Evolutionary conservation across 2,797 vertebrate genomes (phyloP), one percentile per base, ranked within the genome.

Genomic region (Molossus alvarezi): DNA sequence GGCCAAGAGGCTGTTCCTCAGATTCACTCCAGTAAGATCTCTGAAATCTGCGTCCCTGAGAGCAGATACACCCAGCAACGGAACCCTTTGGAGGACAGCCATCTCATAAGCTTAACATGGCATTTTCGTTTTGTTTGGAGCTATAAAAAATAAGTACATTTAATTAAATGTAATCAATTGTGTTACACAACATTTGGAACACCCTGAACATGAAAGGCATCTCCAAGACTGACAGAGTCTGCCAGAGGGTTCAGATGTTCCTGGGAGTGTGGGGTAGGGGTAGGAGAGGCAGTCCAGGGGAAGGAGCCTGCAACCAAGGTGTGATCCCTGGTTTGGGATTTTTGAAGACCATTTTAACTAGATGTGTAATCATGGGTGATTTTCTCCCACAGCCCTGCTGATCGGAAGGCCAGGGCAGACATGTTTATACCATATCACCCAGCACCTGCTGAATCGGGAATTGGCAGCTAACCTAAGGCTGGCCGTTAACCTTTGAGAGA

Each of bases 161-260:
- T 98, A 98, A 98, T 98, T 98, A 98, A 98, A 98, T 91, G 64
- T 91, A 97, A 98, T 98, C 97, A 98, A 96, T 98, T 98, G 98
- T 98, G 96, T 98, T 96, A 95, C 89, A 89, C 96, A 96, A 84
- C 80, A 93, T 97, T 97, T 96, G 0, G 97, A 98, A 96, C 97
- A 95, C 87, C 88, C 97, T 91, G 0, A 53, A 95, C 88, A 64
- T 88, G 82, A 90, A 94, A 95, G 94, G 92, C 94, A 60, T 97
- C 1, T 18, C 97, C 57, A 75, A 95, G 97, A 83, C 90, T 89
- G 95, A 96, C 82, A 87, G 82, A 90, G 90, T 57, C 72, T 97
- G 90, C 91, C 90, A 91, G 37, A 75, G 45, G 79, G 33, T 64
- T 20, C 91, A 81, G 91, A 29, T 91, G 79, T 81, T 84, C 25